Evolutionary conservation across 2,797 vertebrate genomes (phyloP).

Genomic region (Falco naumanni): DNA sequence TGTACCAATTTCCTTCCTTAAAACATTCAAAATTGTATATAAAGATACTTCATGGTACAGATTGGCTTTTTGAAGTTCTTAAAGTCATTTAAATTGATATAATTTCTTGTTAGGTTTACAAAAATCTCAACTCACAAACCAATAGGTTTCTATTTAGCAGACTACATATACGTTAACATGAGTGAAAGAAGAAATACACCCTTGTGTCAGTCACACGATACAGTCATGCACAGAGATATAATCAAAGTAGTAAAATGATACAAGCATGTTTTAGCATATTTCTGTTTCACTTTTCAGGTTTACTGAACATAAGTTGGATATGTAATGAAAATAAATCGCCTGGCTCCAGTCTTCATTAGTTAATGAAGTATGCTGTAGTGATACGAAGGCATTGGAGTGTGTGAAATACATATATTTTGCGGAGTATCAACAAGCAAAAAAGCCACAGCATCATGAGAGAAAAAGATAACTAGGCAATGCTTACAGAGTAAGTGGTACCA

Average conservation of each 20-base stretch:
- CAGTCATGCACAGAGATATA: not conserved
- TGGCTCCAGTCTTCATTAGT: not conserved
- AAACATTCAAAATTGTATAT: not conserved
- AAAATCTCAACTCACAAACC: not conserved
- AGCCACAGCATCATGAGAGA: not conserved
- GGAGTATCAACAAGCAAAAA: not conserved
- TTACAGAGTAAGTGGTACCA: not conserved
- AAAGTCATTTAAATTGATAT: not conserved
- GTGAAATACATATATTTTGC: not conserved
- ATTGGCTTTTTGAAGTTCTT: not conserved
- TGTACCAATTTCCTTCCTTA: not conserved
- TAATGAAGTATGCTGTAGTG: not conserved
- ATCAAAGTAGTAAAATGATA: not conserved
- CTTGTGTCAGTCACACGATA: not conserved
- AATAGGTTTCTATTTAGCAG: not conserved
- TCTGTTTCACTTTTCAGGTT: not conserved
- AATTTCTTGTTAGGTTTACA: not conserved
- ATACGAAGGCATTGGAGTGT: not conserved
- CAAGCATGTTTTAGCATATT: slow-evolving; percentile 37
- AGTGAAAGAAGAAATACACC: not conserved
- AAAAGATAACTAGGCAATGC: not conserved
- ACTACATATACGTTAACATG: not conserved
- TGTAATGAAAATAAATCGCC: not conserved
- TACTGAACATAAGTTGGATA: not conserved
- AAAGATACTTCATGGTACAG: not conserved